Conservation (phyloP, 1,140 invertebrate genomes). For the Neodiprion fabricii region DNA sequence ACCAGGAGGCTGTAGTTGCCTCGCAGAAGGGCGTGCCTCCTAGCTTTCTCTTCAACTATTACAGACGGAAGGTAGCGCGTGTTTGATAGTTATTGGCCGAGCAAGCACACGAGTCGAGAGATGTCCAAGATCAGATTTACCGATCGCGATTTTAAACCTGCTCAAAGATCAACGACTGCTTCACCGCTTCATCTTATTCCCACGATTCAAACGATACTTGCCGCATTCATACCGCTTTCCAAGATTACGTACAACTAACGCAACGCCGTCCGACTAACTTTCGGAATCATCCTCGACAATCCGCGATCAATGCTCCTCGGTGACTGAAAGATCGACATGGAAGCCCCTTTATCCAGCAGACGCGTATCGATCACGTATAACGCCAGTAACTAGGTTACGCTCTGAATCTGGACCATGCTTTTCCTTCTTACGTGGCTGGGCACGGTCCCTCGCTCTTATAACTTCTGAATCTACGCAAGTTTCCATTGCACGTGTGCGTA, state of each 20-base stretch:
- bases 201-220: too few relatives aligned
- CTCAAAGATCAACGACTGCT: too few relatives aligned
- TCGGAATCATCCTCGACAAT: not conserved
- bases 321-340: not conserved
- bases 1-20: not conserved
- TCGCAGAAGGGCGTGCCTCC: not conserved
- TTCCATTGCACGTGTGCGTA: too few relatives aligned
- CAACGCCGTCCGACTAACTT: too few relatives aligned
- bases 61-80: not conserved
- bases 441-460: too few relatives aligned
- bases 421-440: not conserved
- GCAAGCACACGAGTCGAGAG: not conserved
- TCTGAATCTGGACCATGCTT: not conserved
- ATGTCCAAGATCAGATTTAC: not conserved
- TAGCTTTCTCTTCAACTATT: conserved; percentile 7
- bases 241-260: too few relatives aligned
- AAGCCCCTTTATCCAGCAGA: not conserved
- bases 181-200: too few relatives aligned
- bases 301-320: not conserved
- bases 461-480: too few relatives aligned
- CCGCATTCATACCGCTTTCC: too few relatives aligned
- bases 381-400: not conserved
- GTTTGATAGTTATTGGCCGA: conserved; percentile 1
- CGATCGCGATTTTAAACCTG: too few relatives aligned
- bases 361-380: not conserved